A percentile compares a stretch with the other conserved stretches of the same genome.
Conservation (phyloP, 2,113 vertebrate genomes). For the Tachuris rubrigastra region DNA sequence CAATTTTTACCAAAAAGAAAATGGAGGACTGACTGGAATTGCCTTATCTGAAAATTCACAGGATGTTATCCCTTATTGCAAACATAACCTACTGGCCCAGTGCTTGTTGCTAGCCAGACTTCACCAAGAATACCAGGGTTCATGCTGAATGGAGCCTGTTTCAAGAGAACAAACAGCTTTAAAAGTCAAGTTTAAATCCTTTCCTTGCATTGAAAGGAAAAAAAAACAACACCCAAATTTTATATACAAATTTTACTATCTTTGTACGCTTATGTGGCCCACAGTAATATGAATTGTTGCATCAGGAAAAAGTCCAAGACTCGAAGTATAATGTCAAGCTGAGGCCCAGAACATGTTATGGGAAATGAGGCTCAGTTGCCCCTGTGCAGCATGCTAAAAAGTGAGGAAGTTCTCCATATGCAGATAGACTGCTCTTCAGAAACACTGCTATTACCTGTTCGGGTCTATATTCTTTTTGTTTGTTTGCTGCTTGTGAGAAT, state of each 20-base stretch:
- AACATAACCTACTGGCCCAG: neutral
- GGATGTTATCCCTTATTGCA: neutral
- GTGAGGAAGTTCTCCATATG: neutral
- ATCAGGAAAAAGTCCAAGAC: neutral
- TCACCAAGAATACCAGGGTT: neutral
- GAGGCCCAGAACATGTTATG: neutral
- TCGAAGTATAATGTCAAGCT: neutral
- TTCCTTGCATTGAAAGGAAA: neutral
- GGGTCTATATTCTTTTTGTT: neutral
- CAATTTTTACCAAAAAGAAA: neutral
- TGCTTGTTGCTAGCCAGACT: neutral
- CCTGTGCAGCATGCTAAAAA: neutral
- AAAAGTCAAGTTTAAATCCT: neutral
- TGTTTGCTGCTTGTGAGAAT: neutral
- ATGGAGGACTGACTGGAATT: neutral
- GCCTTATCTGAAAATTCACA: neutral
- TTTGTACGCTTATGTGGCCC: neutral
- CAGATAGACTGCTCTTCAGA: neutral
- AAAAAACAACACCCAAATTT: neutral
- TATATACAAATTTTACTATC: neutral
- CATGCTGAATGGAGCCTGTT: neutral
- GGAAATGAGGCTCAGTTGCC: neutral
- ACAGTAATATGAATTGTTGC: neutral
- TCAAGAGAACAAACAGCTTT: neutral
- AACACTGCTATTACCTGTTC: neutral